phyloP scores from a whole-genome alignment of 1,140 invertebrate species.

The Musca domestica region DNA sequence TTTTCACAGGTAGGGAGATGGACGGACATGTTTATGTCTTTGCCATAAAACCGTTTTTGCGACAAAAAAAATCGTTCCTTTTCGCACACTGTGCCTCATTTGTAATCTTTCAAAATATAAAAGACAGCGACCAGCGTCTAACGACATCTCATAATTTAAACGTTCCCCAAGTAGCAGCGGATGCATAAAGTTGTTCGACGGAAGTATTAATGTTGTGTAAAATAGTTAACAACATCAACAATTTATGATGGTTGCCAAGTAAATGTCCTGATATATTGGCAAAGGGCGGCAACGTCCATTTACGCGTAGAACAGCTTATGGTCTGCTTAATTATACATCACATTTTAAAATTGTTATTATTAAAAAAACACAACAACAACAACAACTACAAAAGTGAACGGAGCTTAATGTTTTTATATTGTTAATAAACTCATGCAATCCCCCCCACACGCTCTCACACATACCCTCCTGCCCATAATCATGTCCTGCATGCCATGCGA shows the following conservation, averaged over 20 bases:
- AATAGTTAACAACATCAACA: background rate
- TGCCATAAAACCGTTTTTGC: too few species aligned
- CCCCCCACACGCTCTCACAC: too few species aligned
- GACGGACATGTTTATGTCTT: too few species aligned
- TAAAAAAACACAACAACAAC: background rate
- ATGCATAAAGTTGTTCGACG: conserved; percentile 3
- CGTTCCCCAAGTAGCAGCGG: background rate
- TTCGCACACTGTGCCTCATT: too few species aligned
- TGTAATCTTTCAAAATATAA: too few species aligned
- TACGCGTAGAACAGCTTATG: background rate
- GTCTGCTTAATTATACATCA: conserved; percentile 5
- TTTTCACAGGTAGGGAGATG: too few species aligned
- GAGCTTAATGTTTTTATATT: background rate
- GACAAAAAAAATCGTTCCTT: too few species aligned
- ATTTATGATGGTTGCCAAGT: background rate
- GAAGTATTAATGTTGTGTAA: conserved; percentile 16
- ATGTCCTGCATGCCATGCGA: too few species aligned
- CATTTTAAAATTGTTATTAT: background rate
- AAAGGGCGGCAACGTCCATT: too few species aligned
- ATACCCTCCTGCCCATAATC: too few species aligned
- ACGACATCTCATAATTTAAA: background rate
- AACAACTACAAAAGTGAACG: too few species aligned
- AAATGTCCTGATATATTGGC: conserved; percentile 2
- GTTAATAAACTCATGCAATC: background rate
- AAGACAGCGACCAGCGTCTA: background rate